Evolutionary conservation across 1,140 invertebrate genomes (phyloP).

Genomic region (Leptinotarsa lineolata): DNA sequence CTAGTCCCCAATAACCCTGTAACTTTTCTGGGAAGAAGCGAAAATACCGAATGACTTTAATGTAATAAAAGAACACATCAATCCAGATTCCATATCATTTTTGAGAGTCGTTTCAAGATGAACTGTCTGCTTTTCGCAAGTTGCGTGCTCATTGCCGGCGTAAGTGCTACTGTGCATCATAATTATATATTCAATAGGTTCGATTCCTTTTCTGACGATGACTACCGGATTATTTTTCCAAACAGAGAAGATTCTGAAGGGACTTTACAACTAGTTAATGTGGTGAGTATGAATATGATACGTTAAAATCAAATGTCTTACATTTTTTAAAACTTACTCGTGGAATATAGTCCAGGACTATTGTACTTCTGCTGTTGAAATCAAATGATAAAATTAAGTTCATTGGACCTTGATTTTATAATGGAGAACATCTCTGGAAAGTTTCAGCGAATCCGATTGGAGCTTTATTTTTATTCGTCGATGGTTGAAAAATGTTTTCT

Average conservation of each 20-base stretch:
- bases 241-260: slow-evolving; percentile 4
- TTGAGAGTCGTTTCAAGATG: neutral
- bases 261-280: slow-evolving; percentile 17
- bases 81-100: neutral
- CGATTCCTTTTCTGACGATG: slow-evolving; percentile 16
- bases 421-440: no score
- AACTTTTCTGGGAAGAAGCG: no score
- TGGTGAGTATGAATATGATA: slow-evolving; percentile 5
- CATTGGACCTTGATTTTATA: no score
- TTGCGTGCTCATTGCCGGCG: neutral
- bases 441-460: no score
- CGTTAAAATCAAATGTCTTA: neutral
- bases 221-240: slow-evolving; percentile 6
- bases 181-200: slow-evolving; percentile 13
- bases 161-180: slow-evolving; percentile 8
- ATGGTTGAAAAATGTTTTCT: no score
- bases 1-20: no score
- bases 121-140: neutral
- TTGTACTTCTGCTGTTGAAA: no score
- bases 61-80: neutral
- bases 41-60: neutral
- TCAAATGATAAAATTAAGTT: no score
- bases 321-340: no score
- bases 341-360: no score
- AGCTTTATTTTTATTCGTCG: no score